Base-by-base conservation (phyloP, 2,888 invertebrate species). In the Danaus chrysippus region DNA sequence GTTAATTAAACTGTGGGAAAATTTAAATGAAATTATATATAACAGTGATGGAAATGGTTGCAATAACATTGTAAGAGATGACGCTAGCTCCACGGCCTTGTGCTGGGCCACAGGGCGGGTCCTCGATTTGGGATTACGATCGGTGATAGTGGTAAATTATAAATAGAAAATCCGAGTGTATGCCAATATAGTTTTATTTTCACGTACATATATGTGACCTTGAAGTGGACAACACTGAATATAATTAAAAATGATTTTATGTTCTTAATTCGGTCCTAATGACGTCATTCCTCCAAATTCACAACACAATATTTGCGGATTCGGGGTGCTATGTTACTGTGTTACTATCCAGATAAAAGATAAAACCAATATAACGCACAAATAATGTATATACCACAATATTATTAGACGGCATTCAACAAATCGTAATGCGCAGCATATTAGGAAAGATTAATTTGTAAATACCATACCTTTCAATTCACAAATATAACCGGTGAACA, bases 271-370 rank as follows among this genome's bases (percentile, higher is more conserved):
- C 86, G 83, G 81, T 79, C 73, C 75, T 81, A 70, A 74, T 90
- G 90, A 90, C 90, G 90, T 89, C 90, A 90, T 84, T 76, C 79
- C 76, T 82, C 83, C 77, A 75, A 87, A 84, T 84, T 85, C 81
- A 77, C 76, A 75, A 69, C 75, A 76, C 73, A 78, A 70, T 69
- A 68, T 71, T 68, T 70, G 73, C 74, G 73, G 75, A 65, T 73
- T 71, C 68, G 64, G 71, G 72, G 74, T 70, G 68, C 73, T 71
- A 68, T 58, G 43, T 44, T 41, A 58, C 53, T 49, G 10, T 17
- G 9, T 49, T 8, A 49, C 15, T 49, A 8, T 49, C n/a, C 49
- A 49, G 49, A 17, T 17, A 49, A 49, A 49, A 15, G 49, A 10
- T 49, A 17, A 57, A 43, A 41, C 54, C 15, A 49, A 11, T 15